Conservation (phyloP, 2,888 invertebrate genomes). For the Amphipyra berbera region DNA sequence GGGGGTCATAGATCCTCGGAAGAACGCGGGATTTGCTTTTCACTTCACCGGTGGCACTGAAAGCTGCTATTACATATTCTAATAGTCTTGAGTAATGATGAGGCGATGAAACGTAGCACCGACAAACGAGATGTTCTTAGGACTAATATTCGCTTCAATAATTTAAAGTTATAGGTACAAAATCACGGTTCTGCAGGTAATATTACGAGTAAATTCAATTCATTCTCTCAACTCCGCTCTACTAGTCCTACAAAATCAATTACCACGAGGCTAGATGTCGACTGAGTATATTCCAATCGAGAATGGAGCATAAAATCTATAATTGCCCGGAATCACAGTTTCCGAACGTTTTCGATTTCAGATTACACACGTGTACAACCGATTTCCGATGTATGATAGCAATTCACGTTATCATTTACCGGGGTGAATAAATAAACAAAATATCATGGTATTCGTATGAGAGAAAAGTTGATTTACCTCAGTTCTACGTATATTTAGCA, state of each 20-base stretch:
- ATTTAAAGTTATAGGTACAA: neutral
- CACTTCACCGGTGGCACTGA: no score
- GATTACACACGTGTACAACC: constrained; percentile 75
- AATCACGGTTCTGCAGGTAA: constrained; percentile 9
- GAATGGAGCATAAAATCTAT: constrained; percentile 69
- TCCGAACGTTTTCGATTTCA: constrained; percentile 77
- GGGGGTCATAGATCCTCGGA: no score
- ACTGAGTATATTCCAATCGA: constrained; percentile 58
- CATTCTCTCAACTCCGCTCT: constrained; percentile 18
- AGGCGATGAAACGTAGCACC: no score
- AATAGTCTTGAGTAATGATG: no score
- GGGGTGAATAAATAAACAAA: constrained; percentile 39
- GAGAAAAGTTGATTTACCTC: neutral
- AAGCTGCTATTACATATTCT: no score
- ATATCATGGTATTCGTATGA: constrained; percentile 2
- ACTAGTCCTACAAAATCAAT: constrained; percentile 42
- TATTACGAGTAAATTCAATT: constrained; percentile 29
- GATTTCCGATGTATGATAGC: constrained; percentile 78
- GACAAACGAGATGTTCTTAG: no score
- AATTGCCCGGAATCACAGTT: constrained; percentile 71
- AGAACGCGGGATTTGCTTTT: no score
- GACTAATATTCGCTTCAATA: no score
- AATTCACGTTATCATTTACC: constrained; percentile 71
- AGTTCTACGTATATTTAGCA: neutral
- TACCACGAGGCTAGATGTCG: constrained; percentile 46